Evolutionary conservation across 2,113 vertebrate species (phyloP), one percentile per base, ranked within the genome.

Genomic region (Macrotus californicus): DNA sequence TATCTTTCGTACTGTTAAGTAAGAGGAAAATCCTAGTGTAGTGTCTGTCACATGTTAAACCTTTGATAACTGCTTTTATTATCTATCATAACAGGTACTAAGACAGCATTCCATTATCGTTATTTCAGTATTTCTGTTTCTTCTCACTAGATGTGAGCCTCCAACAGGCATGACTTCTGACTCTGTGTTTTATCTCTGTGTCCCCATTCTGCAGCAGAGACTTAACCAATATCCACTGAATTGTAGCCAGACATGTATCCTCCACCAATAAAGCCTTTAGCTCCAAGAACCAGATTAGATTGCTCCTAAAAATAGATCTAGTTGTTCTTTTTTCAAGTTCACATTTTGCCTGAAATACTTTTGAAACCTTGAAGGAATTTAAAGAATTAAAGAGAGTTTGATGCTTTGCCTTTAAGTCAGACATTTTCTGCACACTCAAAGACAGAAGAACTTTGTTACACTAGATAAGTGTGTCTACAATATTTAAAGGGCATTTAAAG

Each of bases 261-360:
- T 94, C 59, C 81, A 41, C 87, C 29, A 7, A 7, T 61, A 39
- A 85, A 91, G 80, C 0, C 61, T 89, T 83, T 13, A 83, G 29
- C 48, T 89, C 75, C 48, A 56, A 89, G 43, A 61, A 52, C 73
- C 7, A 73, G 54, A 94, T 79, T 73, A 69, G 29, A 61, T 66
- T 56, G 66, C 31, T 81, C 34, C 41, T 87, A 59, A 91, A 92
- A 85, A 88, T 31, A 93, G 39, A 77, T 72, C 56, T 24, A 50
- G 50, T 88, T 41, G 22, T 72, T 86, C 36, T 87, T 84, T 93
- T 52, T 89, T 36, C 69, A 83, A 13, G 75, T 94, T 36, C 21
- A 79, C 21, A 61, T 89, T 93, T 94, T 95, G 43, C 43, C 36
- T 64, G 52, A 88, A 79, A 67, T 92, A 94, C 50, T 93, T 83